These are phyloP conservation scores for Zosterops lateralis DNA, from an alignment of 2,113 vertebrate genomes.

Conservation along the genomic window DNA sequence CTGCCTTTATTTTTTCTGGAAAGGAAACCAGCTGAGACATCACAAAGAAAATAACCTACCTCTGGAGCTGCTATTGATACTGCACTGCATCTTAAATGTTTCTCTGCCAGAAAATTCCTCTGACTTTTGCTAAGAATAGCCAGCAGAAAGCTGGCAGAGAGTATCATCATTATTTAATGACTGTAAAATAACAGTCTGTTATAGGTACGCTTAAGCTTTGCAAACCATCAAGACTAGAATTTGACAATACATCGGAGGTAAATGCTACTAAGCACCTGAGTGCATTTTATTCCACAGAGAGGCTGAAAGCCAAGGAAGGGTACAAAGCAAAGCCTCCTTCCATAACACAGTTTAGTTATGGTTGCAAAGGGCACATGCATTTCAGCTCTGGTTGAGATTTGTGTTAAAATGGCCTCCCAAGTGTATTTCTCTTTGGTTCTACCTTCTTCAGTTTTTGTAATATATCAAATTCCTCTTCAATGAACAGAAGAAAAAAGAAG, in stretches of 20 bases:
- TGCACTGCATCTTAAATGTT: not conserved
- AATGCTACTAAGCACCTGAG: conserved; percentile 7
- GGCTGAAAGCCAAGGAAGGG: not conserved
- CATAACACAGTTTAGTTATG: not conserved
- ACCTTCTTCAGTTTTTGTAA: not conserved
- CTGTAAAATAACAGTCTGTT: conserved; percentile 1
- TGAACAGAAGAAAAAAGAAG: not conserved
- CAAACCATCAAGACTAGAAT: not conserved
- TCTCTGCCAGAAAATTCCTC: conserved; percentile 26
- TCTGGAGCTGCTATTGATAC: conserved; percentile 28
- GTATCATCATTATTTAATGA: conserved; percentile 50
- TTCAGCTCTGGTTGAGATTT: conserved; percentile 20
- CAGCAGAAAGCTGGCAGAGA: not conserved
- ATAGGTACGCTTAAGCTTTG: not conserved
- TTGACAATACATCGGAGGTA: not conserved
- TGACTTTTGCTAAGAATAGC: conserved; percentile 29
- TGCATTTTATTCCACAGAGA: not conserved
- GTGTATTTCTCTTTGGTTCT: not conserved
- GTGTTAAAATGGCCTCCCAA: not conserved
- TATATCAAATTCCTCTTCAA: conserved; percentile 6
- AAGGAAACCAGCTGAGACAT: conserved; percentile 18
- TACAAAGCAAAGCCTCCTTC: not conserved
- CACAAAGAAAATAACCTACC: conserved; percentile 2
- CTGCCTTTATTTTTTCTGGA: not conserved
- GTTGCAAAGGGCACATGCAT: conserved; percentile 5